Percentiles rank a stretch among this genome's conserved stretches.
phyloP scores from a whole-genome alignment of 2,888 invertebrate species.

The Harpagoxenus sublaevis region DNA sequence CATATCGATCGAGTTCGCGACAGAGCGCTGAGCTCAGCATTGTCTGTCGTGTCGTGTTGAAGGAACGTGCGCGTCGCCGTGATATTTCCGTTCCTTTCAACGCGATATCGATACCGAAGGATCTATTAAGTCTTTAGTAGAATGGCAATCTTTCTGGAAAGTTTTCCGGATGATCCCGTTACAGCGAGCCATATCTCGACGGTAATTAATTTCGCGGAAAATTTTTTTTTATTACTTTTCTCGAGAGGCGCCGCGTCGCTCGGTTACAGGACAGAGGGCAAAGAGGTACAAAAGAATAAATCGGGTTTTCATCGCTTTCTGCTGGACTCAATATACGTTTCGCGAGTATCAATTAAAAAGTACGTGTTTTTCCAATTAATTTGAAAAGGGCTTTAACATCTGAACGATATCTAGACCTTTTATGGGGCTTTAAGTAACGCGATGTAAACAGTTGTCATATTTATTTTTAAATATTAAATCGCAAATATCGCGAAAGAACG shows the following conservation, averaged over 20 bases:
- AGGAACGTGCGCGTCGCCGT: constrained; percentile 32
- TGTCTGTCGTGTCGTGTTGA: constrained; percentile 38
- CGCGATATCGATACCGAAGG: constrained; percentile 22
- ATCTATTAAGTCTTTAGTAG: background rate
- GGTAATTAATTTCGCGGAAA: background rate
- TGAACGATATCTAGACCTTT: constrained; percentile 7
- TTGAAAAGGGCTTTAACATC: background rate
- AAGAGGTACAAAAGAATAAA: constrained; percentile 26
- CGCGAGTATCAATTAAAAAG: constrained; percentile 37
- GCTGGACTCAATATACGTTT: constrained; percentile 32
- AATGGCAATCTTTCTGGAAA: background rate
- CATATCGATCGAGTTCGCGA: constrained; percentile 42
- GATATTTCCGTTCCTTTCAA: constrained; percentile 47
- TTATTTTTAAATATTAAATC: background rate
- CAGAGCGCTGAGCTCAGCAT: constrained; percentile 52
- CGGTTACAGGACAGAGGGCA: background rate
- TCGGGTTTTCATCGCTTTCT: constrained; percentile 22
- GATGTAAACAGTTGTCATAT: background rate
- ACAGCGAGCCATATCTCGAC: background rate
- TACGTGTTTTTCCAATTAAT: constrained; percentile 44
- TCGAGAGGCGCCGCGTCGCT: background rate
- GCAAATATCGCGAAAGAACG: background rate
- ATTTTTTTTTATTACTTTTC: constrained; percentile 32
- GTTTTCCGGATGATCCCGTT: background rate
- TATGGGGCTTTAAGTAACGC: constrained; percentile 7